Percentiles rank a stretch among this genome's conserved stretches.
Evolutionary conservation across 2,113 vertebrate genomes (phyloP).

Genomic region (Malurus melanocephalus): DNA sequence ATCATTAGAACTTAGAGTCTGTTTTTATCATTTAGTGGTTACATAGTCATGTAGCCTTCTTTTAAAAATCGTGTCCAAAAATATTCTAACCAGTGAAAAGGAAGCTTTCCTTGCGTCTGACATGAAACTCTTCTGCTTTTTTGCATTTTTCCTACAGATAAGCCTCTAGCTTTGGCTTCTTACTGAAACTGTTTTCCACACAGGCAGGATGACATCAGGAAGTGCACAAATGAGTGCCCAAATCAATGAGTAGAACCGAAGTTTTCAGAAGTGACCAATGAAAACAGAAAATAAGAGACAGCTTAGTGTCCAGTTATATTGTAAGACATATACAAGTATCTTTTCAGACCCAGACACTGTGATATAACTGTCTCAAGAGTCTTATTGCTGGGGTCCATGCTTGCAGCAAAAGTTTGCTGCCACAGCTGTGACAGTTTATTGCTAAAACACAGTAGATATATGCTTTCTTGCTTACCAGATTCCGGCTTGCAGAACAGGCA

Average conservation of each 20-base stretch:
- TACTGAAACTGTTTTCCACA: neutral
- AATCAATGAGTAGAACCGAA: neutral
- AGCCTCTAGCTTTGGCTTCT: neutral
- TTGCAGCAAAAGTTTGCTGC: neutral
- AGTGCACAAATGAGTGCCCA: neutral
- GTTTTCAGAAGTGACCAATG: rapidly evolving
- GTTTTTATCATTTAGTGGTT: neutral
- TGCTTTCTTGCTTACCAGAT: neutral
- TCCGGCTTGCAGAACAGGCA: neutral
- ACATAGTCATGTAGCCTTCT: neutral
- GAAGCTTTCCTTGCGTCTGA: neutral
- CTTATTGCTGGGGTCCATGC: neutral
- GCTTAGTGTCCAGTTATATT: neutral
- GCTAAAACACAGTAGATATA: neutral
- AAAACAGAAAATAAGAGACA: neutral
- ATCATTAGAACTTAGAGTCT: neutral
- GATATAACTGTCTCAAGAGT: neutral
- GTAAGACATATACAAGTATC: neutral
- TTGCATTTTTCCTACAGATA: neutral
- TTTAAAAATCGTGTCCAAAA: neutral
- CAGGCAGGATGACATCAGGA: neutral
- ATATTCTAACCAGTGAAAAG: neutral
- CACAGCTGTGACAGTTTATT: neutral
- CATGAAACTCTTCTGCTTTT: neutral
- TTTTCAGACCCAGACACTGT: neutral